phyloP scores from a whole-genome alignment of 1,140 invertebrate genomes.

The Drosophila lini region DNA sequence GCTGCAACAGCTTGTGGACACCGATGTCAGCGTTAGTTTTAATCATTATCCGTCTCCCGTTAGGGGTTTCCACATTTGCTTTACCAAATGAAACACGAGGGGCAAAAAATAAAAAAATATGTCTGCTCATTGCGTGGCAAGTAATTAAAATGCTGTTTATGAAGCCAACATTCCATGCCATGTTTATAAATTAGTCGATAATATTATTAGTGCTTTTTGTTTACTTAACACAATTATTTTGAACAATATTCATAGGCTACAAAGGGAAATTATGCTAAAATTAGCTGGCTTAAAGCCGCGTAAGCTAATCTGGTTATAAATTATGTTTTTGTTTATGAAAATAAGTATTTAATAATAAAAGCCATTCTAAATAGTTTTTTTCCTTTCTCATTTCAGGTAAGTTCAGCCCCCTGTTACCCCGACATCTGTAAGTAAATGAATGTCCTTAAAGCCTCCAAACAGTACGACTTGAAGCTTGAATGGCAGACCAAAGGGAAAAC shows the following conservation, averaged over 20 bases:
- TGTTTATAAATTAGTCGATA: constrained; percentile 4
- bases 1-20: constrained; percentile 68
- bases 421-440: constrained; percentile 17
- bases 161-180: background rate
- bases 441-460: constrained; percentile 4
- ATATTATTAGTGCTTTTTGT: background rate
- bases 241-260: background rate
- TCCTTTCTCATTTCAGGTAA: constrained; percentile 26
- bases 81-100: constrained; percentile 6
- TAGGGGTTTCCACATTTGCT: constrained; percentile 2
- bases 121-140: constrained; percentile 5
- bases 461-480: constrained; percentile 6
- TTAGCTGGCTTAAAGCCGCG: background rate
- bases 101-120: background rate
- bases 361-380: background rate
- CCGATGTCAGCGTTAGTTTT: constrained; percentile 61
- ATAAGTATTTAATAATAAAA: background rate
- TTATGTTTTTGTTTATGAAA: background rate
- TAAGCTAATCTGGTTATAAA: constrained; percentile 8
- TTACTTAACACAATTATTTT: constrained; percentile 5
- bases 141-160: constrained; percentile 25
- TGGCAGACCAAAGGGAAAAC: constrained; percentile 16
- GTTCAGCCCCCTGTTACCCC: background rate
- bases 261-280: background rate
- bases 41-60: constrained; percentile 57